These are phyloP conservation scores for Porites australiensis DNA, from an alignment of 64 coral and sea anemone species.

Conservation along the genomic window DNA sequence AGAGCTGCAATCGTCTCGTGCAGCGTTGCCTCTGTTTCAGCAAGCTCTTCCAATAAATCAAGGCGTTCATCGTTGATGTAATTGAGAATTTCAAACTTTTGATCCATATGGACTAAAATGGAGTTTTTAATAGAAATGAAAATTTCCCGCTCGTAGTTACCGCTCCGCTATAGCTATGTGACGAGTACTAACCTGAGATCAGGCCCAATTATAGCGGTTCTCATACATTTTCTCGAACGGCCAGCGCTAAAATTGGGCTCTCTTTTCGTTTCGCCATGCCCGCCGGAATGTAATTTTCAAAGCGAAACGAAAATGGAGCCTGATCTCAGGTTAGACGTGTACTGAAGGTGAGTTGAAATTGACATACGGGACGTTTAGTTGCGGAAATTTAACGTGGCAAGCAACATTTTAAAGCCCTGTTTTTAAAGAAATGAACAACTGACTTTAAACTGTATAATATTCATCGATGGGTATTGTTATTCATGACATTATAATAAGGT, in stretches of 20 bases:
- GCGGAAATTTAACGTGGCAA: background rate
- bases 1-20: constrained; percentile 7
- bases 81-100: background rate
- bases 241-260: too few relatives aligned
- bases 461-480: too few relatives aligned
- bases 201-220: too few relatives aligned
- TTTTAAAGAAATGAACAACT: background rate
- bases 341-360: background rate
- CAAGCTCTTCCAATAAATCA: background rate
- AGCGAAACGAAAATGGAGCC: too few relatives aligned
- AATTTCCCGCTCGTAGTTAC: background rate
- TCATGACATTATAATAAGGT: too few relatives aligned
- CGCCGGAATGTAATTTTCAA: too few relatives aligned
- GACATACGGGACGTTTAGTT: background rate
- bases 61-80: constrained; percentile 2
- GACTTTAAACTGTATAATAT: too few relatives aligned
- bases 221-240: too few relatives aligned
- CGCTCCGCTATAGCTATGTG: too few relatives aligned
- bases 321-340: too few relatives aligned
- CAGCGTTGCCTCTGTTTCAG: background rate
- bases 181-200: too few relatives aligned
- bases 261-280: too few relatives aligned
- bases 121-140: background rate
- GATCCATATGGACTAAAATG: background rate
- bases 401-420: background rate